Conservation (phyloP, 2,888 invertebrate species). For the Hofmannophila pseudospretella region DNA sequence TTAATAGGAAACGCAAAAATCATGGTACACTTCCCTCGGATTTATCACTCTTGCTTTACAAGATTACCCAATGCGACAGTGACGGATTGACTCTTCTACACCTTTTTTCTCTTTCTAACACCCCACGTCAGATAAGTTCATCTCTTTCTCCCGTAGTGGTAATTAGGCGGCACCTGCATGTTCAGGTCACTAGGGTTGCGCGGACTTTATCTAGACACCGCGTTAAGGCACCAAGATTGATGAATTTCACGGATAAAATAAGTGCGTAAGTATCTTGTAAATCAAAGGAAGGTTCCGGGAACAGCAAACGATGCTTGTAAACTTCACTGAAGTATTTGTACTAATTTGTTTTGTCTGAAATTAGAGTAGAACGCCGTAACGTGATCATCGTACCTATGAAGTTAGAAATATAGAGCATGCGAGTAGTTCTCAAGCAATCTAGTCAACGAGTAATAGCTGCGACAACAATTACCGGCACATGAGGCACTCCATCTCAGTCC, state of each 20-base stretch:
- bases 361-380: too few relatives aligned
- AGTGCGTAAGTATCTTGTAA: too few relatives aligned
- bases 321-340: too few relatives aligned
- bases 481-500: too few relatives aligned
- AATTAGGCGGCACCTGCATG: constrained; percentile 72
- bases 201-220: constrained; percentile 61
- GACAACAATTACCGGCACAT: too few relatives aligned
- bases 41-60: constrained; percentile 67
- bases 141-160: constrained; percentile 40
- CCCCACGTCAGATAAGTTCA: constrained; percentile 16
- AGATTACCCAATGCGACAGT: constrained; percentile 72
- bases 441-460: too few relatives aligned
- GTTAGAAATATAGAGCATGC: too few relatives aligned
- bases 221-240: constrained; percentile 68
- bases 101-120: constrained; percentile 35
- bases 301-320: too few relatives aligned
- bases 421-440: too few relatives aligned
- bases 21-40: constrained; percentile 48
- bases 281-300: background rate
- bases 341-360: too few relatives aligned
- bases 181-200: constrained; percentile 60
- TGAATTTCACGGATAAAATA: constrained; percentile 28
- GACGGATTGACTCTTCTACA: constrained; percentile 63
- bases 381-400: too few relatives aligned
- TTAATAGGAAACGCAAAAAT: constrained; percentile 58